Evolutionary conservation across 1,140 invertebrate genomes (phyloP).

Genomic region (Heliconius nattereri): DNA sequence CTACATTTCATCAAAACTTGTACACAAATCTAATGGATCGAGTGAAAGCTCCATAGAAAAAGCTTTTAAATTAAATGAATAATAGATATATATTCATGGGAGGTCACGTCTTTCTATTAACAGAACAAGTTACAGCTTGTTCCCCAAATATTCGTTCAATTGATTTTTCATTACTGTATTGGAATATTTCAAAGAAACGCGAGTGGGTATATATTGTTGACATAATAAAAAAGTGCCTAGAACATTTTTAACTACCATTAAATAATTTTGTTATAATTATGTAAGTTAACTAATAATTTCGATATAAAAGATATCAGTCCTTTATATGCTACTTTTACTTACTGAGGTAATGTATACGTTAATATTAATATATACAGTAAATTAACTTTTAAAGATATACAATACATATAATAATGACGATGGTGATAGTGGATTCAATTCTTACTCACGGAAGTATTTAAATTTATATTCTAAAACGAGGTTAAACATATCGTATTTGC

Average conservation of each 20-base stretch:
- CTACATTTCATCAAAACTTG: background rate
- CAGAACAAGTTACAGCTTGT: background rate
- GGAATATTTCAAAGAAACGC: background rate
- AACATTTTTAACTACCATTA: background rate
- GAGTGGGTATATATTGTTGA: background rate
- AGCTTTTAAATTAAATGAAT: conserved; percentile 6
- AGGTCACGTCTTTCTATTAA: conserved; percentile 15
- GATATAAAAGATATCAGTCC: background rate
- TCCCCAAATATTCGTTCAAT: background rate
- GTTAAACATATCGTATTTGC: no score
- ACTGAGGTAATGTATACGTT: background rate
- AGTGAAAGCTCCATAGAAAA: conserved; percentile 8
- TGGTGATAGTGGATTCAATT: no score
- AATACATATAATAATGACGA: background rate
- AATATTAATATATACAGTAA: background rate
- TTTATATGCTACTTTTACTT: background rate
- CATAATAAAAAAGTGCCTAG: no score
- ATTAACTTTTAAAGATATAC: background rate
- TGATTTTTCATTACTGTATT: conserved; percentile 4
- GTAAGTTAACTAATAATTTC: background rate
- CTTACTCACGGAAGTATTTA: no score
- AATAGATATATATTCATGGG: conserved; percentile 1
- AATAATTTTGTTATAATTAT: background rate
- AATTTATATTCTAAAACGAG: no score
- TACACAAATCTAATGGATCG: background rate